These are phyloP conservation scores for Pyrrhosoma nymphula DNA, from an alignment of 2,888 invertebrate species.

Conservation along the genomic window DNA sequence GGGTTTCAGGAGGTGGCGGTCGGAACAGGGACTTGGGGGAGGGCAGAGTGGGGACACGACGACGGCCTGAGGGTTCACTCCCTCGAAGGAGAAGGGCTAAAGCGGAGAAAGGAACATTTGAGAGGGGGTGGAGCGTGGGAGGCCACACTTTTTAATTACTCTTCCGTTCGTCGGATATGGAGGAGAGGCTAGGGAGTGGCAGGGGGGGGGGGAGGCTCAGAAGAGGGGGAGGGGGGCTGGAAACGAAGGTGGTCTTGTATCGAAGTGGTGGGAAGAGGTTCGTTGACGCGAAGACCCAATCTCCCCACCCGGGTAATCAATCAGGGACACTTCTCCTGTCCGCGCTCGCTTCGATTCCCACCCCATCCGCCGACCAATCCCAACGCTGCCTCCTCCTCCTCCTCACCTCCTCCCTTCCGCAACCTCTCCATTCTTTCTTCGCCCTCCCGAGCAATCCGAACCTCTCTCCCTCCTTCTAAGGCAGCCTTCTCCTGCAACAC, in stretches of 20 bases:
- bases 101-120: too few relatives aligned
- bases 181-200: background rate
- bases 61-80: background rate
- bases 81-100: background rate
- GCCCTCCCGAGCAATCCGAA: background rate
- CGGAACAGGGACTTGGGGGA: background rate
- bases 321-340: slow-evolving; percentile 56
- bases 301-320: slow-evolving; percentile 58
- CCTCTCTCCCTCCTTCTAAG: background rate
- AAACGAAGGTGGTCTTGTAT: background rate
- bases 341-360: slow-evolving; percentile 33
- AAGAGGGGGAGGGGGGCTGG: background rate
- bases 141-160: slow-evolving; percentile 40
- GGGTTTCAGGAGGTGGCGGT: background rate
- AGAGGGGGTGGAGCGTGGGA: background rate
- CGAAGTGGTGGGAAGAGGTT: slow-evolving; percentile 4
- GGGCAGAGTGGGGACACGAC: background rate
- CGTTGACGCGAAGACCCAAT: slow-evolving; percentile 56
- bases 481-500: background rate
- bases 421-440: background rate
- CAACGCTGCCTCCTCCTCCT: too few relatives aligned
- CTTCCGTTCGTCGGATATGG: slow-evolving; percentile 14
- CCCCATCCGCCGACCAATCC: slow-evolving; percentile 2
- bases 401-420: background rate
- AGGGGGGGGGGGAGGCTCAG: background rate